A percentile compares a stretch with the other conserved stretches of the same genome.
Conservation (phyloP, 2,797 vertebrate genomes). For the Lemur catta region DNA sequence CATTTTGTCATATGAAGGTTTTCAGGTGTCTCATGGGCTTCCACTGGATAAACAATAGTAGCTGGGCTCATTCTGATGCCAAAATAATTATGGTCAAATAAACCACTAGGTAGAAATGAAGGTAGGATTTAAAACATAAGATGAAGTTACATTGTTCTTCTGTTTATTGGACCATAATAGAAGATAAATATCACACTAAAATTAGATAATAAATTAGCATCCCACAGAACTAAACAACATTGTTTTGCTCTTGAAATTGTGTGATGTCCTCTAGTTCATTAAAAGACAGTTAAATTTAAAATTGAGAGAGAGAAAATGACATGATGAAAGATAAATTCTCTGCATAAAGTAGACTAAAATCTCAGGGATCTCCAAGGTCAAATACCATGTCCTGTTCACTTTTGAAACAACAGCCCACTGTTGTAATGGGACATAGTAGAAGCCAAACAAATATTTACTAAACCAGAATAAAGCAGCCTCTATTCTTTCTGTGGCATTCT, state of each 20-base stretch:
- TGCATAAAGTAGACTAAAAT: background rate
- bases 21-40: background rate
- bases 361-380: background rate
- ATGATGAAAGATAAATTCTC: background rate
- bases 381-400: background rate
- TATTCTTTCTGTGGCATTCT: background rate
- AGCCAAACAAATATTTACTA: background rate
- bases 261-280: background rate
- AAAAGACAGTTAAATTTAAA: background rate
- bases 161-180: background rate
- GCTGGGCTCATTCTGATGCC: background rate
- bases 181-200: background rate
- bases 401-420: background rate
- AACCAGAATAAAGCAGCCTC: background rate
- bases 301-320: background rate
- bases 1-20: background rate
- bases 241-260: background rate
- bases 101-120: background rate
- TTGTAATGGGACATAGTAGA: background rate
- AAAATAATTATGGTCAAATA: background rate
- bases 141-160: background rate
- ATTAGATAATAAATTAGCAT: background rate
- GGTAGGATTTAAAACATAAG: background rate
- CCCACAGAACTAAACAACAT: background rate
- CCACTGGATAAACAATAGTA: background rate